Evolutionary conservation across 2,888 invertebrate genomes (phyloP).

Genomic region (Caenorhabditis angaria): DNA sequence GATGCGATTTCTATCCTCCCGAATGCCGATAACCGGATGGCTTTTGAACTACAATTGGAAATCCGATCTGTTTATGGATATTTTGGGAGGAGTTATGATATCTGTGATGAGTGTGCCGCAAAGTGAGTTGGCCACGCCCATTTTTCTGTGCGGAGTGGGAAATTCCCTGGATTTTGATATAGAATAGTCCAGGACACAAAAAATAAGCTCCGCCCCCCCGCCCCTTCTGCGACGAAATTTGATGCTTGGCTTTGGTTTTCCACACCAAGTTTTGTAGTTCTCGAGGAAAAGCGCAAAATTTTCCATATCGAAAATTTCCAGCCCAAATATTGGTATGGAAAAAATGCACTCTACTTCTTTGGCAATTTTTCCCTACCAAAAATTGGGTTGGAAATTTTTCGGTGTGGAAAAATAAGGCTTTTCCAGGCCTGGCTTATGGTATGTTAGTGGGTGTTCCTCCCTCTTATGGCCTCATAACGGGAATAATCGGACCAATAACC

Average conservation of each 20-base stretch:
- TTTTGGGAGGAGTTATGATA: conserved; percentile 59
- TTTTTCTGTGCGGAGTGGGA: too few relatives aligned
- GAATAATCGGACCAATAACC: conserved; percentile 87
- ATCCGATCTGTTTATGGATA: conserved; percentile 45
- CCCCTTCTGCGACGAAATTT: not conserved
- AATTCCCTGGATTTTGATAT: too few relatives aligned
- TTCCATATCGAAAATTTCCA: too few relatives aligned
- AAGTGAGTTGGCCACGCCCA: conserved; percentile 40
- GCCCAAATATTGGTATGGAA: too few relatives aligned
- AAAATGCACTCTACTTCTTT: not conserved
- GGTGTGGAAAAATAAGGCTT: not conserved
- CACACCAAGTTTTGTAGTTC: too few relatives aligned
- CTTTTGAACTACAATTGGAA: conserved; percentile 53
- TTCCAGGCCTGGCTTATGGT: conserved; percentile 71
- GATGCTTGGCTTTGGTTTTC: not conserved
- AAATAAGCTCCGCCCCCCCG: too few relatives aligned
- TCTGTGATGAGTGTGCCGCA: conserved; percentile 64
- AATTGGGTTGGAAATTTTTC: not conserved
- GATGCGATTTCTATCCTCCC: conserved; percentile 36
- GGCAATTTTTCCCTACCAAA: not conserved
- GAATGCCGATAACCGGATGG: conserved; percentile 56
- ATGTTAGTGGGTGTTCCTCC: conserved; percentile 75
- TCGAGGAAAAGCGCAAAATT: too few relatives aligned
- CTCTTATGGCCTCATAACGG: conserved; percentile 81
- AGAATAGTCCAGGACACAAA: too few relatives aligned